A percentile compares a stretch with the other conserved stretches of the same genome.
phyloP scores from a whole-genome alignment of 2,797 vertebrate species.

The Lagodon rhomboides region DNA sequence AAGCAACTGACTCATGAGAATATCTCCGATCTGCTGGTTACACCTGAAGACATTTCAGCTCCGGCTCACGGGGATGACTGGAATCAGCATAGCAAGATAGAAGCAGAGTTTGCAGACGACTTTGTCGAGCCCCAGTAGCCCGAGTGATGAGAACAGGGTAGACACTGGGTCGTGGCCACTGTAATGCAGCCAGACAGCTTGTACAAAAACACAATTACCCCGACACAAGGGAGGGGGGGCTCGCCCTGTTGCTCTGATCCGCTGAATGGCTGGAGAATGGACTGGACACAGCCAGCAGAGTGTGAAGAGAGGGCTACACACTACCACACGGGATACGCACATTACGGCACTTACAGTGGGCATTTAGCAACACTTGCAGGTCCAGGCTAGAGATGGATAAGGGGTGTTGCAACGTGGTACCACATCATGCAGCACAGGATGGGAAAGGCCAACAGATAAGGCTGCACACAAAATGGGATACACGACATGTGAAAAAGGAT shows the following conservation, averaged over 20 bases:
- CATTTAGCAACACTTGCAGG: constrained; percentile 13
- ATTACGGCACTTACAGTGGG: constrained; percentile 29
- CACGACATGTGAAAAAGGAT: constrained; percentile 4
- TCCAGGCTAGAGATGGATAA: constrained; percentile 29
- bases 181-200: constrained; percentile 77
- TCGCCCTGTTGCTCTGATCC: constrained; percentile 48
- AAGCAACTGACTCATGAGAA: constrained; percentile 8
- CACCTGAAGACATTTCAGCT: constrained; percentile 41
- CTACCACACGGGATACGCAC: constrained; percentile 11
- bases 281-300: constrained; percentile 36
- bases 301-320: constrained; percentile 2
- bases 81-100: constrained; percentile 34
- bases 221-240: constrained; percentile 55
- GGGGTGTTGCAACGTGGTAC: not conserved
- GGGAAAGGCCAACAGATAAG: constrained; percentile 9
- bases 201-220: constrained; percentile 78
- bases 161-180: constrained; percentile 53
- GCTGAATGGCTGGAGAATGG: constrained; percentile 51
- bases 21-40: constrained; percentile 37
- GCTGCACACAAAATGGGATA: not conserved
- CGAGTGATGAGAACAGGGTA: constrained; percentile 60
- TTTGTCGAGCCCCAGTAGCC: constrained; percentile 40
- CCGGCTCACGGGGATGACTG: constrained; percentile 20
- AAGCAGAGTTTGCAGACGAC: constrained; percentile 43
- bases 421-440: not conserved